Base-by-base conservation (phyloP, 2,888 invertebrate species). In the Drosophila anceps region DNA sequence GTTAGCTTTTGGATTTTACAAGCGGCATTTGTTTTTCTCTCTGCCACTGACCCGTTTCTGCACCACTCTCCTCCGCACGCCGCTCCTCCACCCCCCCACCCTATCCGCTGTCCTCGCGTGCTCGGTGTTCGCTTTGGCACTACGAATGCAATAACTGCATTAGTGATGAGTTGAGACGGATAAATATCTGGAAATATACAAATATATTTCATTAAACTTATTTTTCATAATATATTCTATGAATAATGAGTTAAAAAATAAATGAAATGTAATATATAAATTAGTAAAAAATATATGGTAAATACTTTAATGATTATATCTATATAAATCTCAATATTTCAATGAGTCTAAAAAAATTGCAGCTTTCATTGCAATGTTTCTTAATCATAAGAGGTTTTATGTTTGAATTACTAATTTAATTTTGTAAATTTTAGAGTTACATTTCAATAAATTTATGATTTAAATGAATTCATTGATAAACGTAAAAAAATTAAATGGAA, bases 1-100 rank as follows among this genome's bases (percentile, higher is more conserved):
- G 80, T 85, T 83, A 77, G 88, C 82, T 76, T 88, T 88, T 54
- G 73, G 80, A 83, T 73, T 88, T 83, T 60, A 79, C 76, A 74
- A 85, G 67, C 84, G 68, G 79, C 74, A 76, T 84, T 84, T 81
- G 78, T 78, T 69, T 66, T 63, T 64, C 39, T 15, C 13, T 1
- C 48, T 48, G 46, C 27, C n/a, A 46, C 46, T 46, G 44, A 8
- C 27, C n/a, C n/a, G 15, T n/a, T n/a, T n/a, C n/a, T n/a, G n/a
- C n/a, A n/a, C n/a, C n/a, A n/a, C n/a, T n/a, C n/a, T n/a, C n/a
- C n/a, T 9, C 58, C 10, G 18, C 39, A n/a, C 39, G 27, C 48
- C 59, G 27, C 31, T 13, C 13, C 13, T 29, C 5, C 29, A 10
- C 9, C n/a, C n/a, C 0, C 43, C 1, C 2, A 0, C 27, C 8